Percentiles rank a stretch among this genome's conserved stretches.
phyloP scores from a whole-genome alignment of 1,140 invertebrate species.

The Argopecten irradians region DNA sequence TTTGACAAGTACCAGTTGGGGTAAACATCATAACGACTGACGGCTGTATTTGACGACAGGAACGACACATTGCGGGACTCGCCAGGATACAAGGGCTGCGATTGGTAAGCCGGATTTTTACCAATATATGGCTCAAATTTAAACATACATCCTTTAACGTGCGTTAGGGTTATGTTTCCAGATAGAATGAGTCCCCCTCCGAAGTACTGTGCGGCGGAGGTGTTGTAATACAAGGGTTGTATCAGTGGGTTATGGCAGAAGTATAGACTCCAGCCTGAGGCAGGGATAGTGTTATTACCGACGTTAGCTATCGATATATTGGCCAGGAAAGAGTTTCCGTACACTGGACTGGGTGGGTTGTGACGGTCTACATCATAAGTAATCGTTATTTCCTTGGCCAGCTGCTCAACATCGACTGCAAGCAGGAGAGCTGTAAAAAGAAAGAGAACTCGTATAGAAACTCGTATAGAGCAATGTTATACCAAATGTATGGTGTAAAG shows the following conservation, averaged over 20 bases:
- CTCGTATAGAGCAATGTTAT: not conserved
- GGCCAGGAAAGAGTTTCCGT: slow-evolving; percentile 43
- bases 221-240: slow-evolving; percentile 48
- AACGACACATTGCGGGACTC: slow-evolving; percentile 52
- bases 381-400: slow-evolving; percentile 55
- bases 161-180: slow-evolving; percentile 54
- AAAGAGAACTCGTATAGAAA: not conserved
- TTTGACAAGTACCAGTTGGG: slow-evolving; percentile 65
- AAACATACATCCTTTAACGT: slow-evolving; percentile 65
- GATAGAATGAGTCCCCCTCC: slow-evolving; percentile 49
- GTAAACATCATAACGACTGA: slow-evolving; percentile 60
- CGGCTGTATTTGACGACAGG: slow-evolving; percentile 54
- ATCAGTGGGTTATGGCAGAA: slow-evolving; percentile 58
- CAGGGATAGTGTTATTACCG: slow-evolving; percentile 49
- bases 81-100: slow-evolving; percentile 48
- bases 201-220: slow-evolving; percentile 39
- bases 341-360: slow-evolving; percentile 38
- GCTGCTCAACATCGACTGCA: slow-evolving; percentile 55
- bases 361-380: slow-evolving; percentile 64
- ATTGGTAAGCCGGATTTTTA: slow-evolving; percentile 38
- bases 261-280: slow-evolving; percentile 60
- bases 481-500: not conserved
- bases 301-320: slow-evolving; percentile 60
- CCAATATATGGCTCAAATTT: slow-evolving; percentile 48
- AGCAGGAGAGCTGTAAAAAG: slow-evolving; percentile 26